Conservation (phyloP, 1,140 invertebrate genomes). For the Drosophila virilis region DNA sequence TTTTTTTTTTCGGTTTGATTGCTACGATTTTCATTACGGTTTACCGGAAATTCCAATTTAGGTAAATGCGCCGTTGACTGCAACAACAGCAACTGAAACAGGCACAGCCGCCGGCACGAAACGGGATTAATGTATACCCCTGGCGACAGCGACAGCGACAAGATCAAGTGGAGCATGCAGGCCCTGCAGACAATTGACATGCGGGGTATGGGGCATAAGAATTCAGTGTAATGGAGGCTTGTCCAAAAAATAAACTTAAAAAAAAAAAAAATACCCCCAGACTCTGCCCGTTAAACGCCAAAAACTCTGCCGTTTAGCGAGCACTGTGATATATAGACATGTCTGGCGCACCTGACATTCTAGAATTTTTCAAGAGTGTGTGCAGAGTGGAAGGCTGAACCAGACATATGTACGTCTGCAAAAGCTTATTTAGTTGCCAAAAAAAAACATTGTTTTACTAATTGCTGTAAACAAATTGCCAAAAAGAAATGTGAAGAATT, state of each 20-base stretch:
- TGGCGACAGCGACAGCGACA: slow-evolving; percentile 51
- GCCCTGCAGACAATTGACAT: slow-evolving; percentile 50
- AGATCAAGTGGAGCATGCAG: slow-evolving; percentile 75
- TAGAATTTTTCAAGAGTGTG: background rate
- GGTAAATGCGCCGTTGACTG: slow-evolving; percentile 83
- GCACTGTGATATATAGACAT: slow-evolving; percentile 3
- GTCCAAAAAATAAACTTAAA: slow-evolving; percentile 20
- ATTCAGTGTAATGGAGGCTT: slow-evolving; percentile 22
- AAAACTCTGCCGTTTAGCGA: slow-evolving; percentile 5
- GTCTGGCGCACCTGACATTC: slow-evolving; percentile 42
- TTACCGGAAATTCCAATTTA: slow-evolving; percentile 84
- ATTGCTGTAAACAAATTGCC: slow-evolving; percentile 52
- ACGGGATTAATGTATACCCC: slow-evolving; percentile 69
- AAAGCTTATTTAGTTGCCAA: slow-evolving; percentile 30
- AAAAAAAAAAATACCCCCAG: background rate
- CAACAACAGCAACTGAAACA: slow-evolving; percentile 29
- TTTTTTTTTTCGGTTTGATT: slow-evolving; percentile 75
- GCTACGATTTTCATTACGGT: slow-evolving; percentile 82
- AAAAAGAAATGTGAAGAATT: slow-evolving; percentile 18
- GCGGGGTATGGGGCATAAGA: slow-evolving; percentile 20
- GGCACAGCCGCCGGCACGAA: slow-evolving; percentile 48
- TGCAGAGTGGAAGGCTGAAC: background rate
- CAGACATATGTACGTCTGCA: background rate
- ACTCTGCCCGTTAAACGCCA: background rate
- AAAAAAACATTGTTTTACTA: slow-evolving; percentile 35